Base-by-base conservation (phyloP, 1,140 invertebrate genomes). In the Drosophila orena region DNA sequence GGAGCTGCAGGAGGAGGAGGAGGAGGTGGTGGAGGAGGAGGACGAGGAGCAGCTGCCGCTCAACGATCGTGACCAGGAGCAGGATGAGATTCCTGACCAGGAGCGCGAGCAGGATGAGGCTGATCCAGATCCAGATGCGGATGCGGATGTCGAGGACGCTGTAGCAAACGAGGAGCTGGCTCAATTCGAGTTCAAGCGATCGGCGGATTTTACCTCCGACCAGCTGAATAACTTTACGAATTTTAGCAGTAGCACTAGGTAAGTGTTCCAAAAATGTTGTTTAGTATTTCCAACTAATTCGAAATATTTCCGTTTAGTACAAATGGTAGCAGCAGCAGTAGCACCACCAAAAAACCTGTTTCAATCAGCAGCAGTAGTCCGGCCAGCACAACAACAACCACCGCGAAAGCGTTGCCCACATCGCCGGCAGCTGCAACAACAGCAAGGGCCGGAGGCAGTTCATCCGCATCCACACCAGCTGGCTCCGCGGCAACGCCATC, bases 211-310 rank as follows among this genome's bases (percentile, higher is more conserved):
- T 12, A 79, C 74, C 14, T 42, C 61, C 8, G 84, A 77, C 12
- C 84, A 74, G 43, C 55, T 89, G 1, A 80, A 80, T 58, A 89
- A 90, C 38, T 89, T 89, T 78, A 89, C 84, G 57, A 89, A 89
- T 72, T 89, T 80, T 38, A 89, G 85, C 52, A 75, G 77, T 34
- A 80, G 47, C 40, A 61, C 58, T 56, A 84, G 81, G 81, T 84
- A 34, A 65, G 62, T n/a, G 2, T 6, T 6, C 47, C 10, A n/a
- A n/a, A n/a, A n/a, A n/a, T n/a, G n/a, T n/a, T n/a, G n/a, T n/a
- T n/a, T n/a, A n/a, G n/a, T n/a, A n/a, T n/a, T n/a, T n/a, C n/a
- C n/a, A 35, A 11, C 35, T 37, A 3, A 12, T 38, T 14, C 12
- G 1, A 14, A 38, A 17, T 42, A 17, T 24, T n/a, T 15, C 0